phyloP scores from a whole-genome alignment of 2,797 vertebrate species.

The Liparis tanakae region DNA sequence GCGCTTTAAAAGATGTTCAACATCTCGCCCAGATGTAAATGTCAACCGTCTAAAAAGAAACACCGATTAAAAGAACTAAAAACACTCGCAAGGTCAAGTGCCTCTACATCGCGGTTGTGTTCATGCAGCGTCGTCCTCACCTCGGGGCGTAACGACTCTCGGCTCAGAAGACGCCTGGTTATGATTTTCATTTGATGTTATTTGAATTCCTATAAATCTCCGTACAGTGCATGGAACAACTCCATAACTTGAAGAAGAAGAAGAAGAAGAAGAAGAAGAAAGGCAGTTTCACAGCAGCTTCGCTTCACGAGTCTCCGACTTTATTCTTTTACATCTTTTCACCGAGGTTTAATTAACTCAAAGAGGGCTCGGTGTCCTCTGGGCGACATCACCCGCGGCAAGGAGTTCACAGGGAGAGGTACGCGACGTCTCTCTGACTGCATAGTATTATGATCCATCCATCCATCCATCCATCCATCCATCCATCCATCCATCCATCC shows the following conservation, averaged over 20 bases:
- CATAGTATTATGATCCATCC: neutral
- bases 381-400: slow-evolving; percentile 60
- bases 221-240: slow-evolving; percentile 55
- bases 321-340: slow-evolving; percentile 62
- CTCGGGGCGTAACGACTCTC: slow-evolving; percentile 39
- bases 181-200: slow-evolving; percentile 43
- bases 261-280: slow-evolving; percentile 23
- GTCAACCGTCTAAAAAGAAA: neutral
- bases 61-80: neutral
- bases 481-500: neutral
- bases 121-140: slow-evolving; percentile 35
- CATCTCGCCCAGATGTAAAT: slow-evolving; percentile 19
- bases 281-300: slow-evolving; percentile 45
- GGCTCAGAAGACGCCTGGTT: slow-evolving; percentile 63
- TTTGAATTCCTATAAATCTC: slow-evolving; percentile 67
- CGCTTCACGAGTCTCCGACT: slow-evolving; percentile 28
- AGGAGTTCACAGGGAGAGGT: slow-evolving; percentile 46
- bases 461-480: slow-evolving; percentile 2
- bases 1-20: neutral
- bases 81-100: slow-evolving; percentile 19
- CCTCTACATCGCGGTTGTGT: slow-evolving; percentile 24
- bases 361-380: slow-evolving; percentile 64
- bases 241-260: slow-evolving; percentile 49
- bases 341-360: slow-evolving; percentile 70
- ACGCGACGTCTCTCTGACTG: slow-evolving; percentile 32